A percentile compares a stretch with the other conserved stretches of the same genome.
These are phyloP conservation scores for Lagopus muta DNA, from an alignment of 2,113 vertebrate genomes.

Conservation along the genomic window DNA sequence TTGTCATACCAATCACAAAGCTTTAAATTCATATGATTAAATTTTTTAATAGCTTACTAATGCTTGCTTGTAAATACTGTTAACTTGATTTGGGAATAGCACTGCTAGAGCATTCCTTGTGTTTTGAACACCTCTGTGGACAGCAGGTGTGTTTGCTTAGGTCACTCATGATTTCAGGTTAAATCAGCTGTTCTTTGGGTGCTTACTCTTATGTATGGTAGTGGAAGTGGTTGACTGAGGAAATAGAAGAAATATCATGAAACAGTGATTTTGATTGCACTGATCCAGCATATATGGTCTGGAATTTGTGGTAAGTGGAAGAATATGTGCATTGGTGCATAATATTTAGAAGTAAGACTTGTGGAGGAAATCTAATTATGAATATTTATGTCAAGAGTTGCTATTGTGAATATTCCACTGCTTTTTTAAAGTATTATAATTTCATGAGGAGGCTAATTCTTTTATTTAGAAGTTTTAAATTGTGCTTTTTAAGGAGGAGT, in stretches of 20 bases:
- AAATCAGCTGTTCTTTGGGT: neutral
- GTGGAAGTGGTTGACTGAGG: rapidly evolving
- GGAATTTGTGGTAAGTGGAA: neutral
- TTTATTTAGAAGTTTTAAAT: neutral
- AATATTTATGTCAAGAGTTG: neutral
- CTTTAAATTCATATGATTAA: neutral
- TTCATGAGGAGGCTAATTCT: neutral
- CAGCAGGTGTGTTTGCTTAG: neutral
- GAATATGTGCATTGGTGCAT: neutral
- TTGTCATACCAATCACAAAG: neutral
- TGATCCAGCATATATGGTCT: neutral
- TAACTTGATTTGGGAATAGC: neutral
- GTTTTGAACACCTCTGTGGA: neutral
- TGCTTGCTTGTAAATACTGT: neutral
- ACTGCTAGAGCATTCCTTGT: neutral
- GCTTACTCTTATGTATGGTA: neutral
- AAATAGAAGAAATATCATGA: neutral
- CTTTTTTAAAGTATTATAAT: neutral
- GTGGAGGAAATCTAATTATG: neutral
- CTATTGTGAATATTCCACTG: neutral
- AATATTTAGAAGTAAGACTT: neutral
- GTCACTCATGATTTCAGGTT: neutral
- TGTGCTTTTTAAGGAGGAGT: neutral
- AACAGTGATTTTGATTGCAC: neutral
- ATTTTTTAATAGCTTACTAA: neutral